A percentile compares a stretch with the other conserved stretches of the same genome.
These are phyloP conservation scores for Yponomeuta malinellus DNA, from an alignment of 2,888 invertebrate species.

Conservation along the genomic window DNA sequence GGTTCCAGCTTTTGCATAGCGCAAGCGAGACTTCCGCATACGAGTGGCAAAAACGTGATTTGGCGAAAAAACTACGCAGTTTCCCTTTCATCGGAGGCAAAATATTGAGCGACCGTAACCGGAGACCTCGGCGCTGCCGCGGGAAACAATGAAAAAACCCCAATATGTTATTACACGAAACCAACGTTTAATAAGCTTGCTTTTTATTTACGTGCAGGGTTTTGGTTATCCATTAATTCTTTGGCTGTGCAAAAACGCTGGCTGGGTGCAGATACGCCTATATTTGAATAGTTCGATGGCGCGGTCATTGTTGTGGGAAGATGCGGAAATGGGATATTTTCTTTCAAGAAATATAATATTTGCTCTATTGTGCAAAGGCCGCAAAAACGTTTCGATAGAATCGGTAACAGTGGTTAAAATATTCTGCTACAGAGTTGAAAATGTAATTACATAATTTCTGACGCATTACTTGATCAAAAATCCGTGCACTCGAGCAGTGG, in stretches of 20 bases:
- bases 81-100: slow-evolving; percentile 73
- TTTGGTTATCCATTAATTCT: slow-evolving; percentile 75
- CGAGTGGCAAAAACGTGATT: slow-evolving; percentile 64
- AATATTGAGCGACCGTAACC: slow-evolving; percentile 75
- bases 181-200: slow-evolving; percentile 72
- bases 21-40: slow-evolving; percentile 67
- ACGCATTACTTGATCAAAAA: too few relatives aligned
- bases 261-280: slow-evolving; percentile 48
- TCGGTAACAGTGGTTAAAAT: slow-evolving; percentile 6
- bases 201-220: slow-evolving; percentile 64
- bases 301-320: slow-evolving; percentile 71
- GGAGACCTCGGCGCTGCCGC: slow-evolving; percentile 66
- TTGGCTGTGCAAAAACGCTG: slow-evolving; percentile 60
- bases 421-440: neutral
- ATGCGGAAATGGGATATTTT: slow-evolving; percentile 77
- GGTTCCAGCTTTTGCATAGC: slow-evolving; percentile 69
- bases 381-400: slow-evolving; percentile 53
- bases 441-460: too few relatives aligned
- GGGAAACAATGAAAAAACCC: slow-evolving; percentile 72
- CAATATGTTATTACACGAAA: slow-evolving; percentile 74
- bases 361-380: slow-evolving; percentile 58
- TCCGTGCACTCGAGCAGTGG: too few relatives aligned
- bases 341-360: slow-evolving; percentile 75
- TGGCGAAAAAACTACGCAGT: slow-evolving; percentile 62
- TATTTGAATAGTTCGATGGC: slow-evolving; percentile 72